Conservation (phyloP, 2,113 vertebrate species). For the Excalfactoria chinensis region DNA sequence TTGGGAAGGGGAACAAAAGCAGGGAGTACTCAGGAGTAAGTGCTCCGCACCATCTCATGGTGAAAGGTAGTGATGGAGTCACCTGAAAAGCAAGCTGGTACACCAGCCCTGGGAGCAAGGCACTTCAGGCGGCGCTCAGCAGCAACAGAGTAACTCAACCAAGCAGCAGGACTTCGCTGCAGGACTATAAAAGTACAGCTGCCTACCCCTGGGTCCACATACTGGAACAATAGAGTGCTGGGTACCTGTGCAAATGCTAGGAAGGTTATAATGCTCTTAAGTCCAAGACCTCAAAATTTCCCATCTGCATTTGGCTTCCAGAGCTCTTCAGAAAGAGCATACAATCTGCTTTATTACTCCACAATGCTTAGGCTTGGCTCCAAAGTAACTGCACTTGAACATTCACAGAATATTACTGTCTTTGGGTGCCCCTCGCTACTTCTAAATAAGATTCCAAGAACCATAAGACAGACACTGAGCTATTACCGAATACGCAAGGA, state of each 20-base stretch:
- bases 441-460: background rate
- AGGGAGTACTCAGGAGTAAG: background rate
- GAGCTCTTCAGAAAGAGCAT: background rate
- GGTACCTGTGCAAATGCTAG: rapidly evolving
- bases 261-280: background rate
- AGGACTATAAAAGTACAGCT: background rate
- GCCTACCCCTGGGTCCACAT: background rate
- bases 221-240: background rate
- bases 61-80: background rate
- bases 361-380: no score
- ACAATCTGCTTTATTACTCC: background rate
- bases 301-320: background rate
- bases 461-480: background rate
- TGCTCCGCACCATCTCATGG: no score
- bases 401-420: background rate
- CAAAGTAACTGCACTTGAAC: no score
- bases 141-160: background rate
- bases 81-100: background rate
- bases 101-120: background rate
- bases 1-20: background rate
- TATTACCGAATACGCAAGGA: background rate
- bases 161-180: background rate
- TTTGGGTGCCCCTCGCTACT: background rate
- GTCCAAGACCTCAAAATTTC: background rate
- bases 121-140: background rate